phyloP scores from a whole-genome alignment of 1,140 invertebrate species.

The Gryon sp. region DNA sequence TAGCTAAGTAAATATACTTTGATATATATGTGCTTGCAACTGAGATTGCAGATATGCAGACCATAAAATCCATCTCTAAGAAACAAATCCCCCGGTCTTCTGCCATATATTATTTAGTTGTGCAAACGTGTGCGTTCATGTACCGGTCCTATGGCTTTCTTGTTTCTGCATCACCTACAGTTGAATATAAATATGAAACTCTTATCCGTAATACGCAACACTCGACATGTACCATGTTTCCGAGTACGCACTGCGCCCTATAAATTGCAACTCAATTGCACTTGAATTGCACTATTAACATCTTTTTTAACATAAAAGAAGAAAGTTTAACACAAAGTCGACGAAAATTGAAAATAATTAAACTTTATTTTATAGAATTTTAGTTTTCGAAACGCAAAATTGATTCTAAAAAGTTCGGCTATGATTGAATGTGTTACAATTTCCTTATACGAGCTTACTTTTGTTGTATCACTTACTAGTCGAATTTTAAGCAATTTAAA shows the following conservation, averaged over 20 bases:
- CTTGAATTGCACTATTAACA: no score
- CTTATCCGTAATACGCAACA: conserved; percentile 36
- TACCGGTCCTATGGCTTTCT: conserved; percentile 13
- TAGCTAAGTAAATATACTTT: conserved; percentile 59
- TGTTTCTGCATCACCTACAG: conserved; percentile 20
- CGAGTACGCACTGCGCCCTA: conserved; percentile 7
- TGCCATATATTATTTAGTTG: conserved; percentile 55
- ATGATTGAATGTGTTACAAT: no score
- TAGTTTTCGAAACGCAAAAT: no score
- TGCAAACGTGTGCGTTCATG: conserved; percentile 39
- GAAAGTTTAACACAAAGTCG: not conserved
- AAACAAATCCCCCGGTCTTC: conserved; percentile 48
- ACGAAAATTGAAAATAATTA: not conserved
- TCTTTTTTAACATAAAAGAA: conserved; percentile 3
- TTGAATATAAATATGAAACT: conserved; percentile 38
- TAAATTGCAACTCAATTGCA: conserved; percentile 18
- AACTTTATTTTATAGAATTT: not conserved
- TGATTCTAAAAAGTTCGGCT: no score
- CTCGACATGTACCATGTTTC: conserved; percentile 13
- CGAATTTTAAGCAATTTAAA: no score
- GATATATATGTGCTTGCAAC: conserved; percentile 57
- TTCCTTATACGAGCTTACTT: no score
- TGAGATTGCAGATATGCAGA: conserved; percentile 66
- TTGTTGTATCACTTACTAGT: no score
- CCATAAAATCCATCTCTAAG: conserved; percentile 65